phyloP scores from a whole-genome alignment of 2,113 vertebrate species.

The Furnarius figulus region DNA sequence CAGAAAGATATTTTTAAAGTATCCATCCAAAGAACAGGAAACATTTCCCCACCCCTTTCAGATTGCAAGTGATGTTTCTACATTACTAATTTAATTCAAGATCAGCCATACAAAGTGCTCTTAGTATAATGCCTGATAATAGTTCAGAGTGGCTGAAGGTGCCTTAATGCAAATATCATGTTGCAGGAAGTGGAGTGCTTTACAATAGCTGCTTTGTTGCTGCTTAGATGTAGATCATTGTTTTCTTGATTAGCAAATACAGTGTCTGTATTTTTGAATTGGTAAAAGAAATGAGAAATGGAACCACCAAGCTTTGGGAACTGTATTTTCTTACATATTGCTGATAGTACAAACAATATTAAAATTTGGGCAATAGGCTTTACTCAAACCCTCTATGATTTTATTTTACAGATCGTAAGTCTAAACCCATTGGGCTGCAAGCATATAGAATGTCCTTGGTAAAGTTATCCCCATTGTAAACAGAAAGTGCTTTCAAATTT shows the following conservation, averaged over 20 bases:
- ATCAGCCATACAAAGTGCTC: not conserved
- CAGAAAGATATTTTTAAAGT: not conserved
- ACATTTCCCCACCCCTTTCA: not conserved
- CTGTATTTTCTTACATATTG: not conserved
- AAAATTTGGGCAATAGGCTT: not conserved
- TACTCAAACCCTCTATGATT: not conserved
- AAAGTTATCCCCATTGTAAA: not conserved
- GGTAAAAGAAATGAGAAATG: not conserved
- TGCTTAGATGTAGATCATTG: not conserved
- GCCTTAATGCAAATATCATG: conserved; percentile 29
- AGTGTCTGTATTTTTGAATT: not conserved
- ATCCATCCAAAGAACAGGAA: not conserved
- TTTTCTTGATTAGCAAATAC: not conserved
- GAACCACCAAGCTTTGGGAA: not conserved
- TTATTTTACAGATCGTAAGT: not conserved
- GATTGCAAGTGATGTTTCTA: not conserved
- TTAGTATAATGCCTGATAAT: conserved; percentile 35
- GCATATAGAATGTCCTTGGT: not conserved
- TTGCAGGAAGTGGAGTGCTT: conserved; percentile 24
- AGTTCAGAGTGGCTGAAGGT: not conserved
- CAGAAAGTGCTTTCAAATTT: not conserved
- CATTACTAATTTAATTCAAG: conserved; percentile 31
- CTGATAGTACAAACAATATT: not conserved
- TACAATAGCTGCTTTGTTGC: not conserved
- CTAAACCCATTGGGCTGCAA: not conserved